Base-by-base conservation (phyloP, 2,113 vertebrate species). In the Nesoenas mayeri region DNA sequence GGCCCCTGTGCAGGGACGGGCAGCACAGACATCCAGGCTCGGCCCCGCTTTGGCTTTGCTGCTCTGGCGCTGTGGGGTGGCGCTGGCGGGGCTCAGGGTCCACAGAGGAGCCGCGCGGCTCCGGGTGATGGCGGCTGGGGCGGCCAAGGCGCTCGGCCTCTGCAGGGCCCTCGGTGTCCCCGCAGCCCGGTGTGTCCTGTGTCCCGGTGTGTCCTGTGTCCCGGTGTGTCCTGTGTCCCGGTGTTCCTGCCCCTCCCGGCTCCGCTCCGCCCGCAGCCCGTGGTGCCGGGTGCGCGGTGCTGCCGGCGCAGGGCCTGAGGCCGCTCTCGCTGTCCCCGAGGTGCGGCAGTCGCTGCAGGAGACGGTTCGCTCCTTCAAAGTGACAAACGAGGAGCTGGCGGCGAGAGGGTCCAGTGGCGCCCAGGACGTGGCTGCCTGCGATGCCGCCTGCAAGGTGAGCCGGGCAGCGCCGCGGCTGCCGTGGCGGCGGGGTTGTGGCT, bases 381-480 rank as follows among this genome's bases (percentile, higher is more conserved):
- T 99, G 44, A 99, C 98, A 9, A 99, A 99, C 1, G 99, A 99
- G n/a, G 99, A 99, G 92, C 98, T 99, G 92, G 97, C 81, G 1
- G 93, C 93, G 13, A 97, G 97, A 86, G 93, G 89, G 17, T n/a
- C 81, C 1, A 44, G 50, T 5, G 78, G 95, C n/a, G 95, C 91
- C 58, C 95, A 93, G 80, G 98, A 99, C 0, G 93, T 98, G 8
- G 72, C 95, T 0, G 91, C 98, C 62, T 99, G 99, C 38, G 97
- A 98, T 1, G 4, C 79, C 0, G 97, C 98, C 79, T 99, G 99
- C 91, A 98, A 98, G 98, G 99, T 99, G 95, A 86, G 91, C 18
- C 4, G 4, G 9, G 64, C 44, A 47, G 44, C 4, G 18, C 44
- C 44, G 18, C 44, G 18, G 44, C 44, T 47, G 44, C 44, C 44